Evolutionary conservation across 2,113 vertebrate species (phyloP), one percentile per base, ranked within the genome.

Genomic region (Taxidea taxus): DNA sequence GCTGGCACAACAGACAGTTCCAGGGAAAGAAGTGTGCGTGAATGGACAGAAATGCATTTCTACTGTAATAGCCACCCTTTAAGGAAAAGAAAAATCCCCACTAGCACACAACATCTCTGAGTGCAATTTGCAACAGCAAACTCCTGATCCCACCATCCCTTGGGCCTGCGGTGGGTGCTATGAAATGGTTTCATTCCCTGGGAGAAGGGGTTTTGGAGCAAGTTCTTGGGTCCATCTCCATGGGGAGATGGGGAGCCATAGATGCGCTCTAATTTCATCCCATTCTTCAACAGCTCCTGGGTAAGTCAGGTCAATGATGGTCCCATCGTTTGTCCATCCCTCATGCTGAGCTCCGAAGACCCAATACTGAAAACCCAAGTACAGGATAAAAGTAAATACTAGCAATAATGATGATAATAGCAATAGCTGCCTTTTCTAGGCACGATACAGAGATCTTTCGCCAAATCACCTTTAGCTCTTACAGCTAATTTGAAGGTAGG

Each of bases 1-100:
- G 87, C 29, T 92, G 92, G 95, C 58, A 49, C 18, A 34, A 37
- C 37, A 95, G 92, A 56, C 56, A 80, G 31, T 89, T 96, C 37
- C 47, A 44, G 25, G 44, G 88, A 37, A 34, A 60, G 58, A 92
- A 27, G 31, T 54, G 11, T 60, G 37, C 2, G 0, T 85, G 92
- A 80, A 62, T 64, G 42, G 88, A 62, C 74, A 87, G 95, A 96
- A 95, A 90, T 77, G 49, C 2, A 25, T 58, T 83, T 75, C 83
- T 87, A 91, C 37, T 64, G 70, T 27, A 83, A 87, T 4, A 42
- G 1, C 47, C 18, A 86, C 2, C 15, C 7, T 95, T 95, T 56
- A 10, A 77, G 78, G 49, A 16, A 9, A 13, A 37, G 58, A 77
- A 54, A 37, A 58, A 5, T 47, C 58, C 37, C 20, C 15, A 11